Percentiles rank a stretch among this genome's conserved stretches.
Conservation (phyloP, 2,888 invertebrate genomes). For the Eretmocerus hayati region DNA sequence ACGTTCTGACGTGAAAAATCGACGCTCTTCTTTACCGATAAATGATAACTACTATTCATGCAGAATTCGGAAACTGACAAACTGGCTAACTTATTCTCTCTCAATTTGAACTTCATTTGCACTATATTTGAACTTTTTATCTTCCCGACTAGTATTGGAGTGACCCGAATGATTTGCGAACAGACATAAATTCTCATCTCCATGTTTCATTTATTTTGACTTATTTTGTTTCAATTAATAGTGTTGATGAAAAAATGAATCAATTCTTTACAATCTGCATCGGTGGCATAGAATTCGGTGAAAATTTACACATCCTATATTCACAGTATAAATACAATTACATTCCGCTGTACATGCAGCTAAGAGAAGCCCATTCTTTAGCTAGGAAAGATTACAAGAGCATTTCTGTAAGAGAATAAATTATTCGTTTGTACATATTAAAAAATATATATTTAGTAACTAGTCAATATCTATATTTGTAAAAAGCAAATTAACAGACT, state of each 20-base stretch:
- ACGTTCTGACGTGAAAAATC: too few species aligned
- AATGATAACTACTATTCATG: too few species aligned
- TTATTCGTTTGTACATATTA: conserved; percentile 23
- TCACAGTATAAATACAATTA: conserved; percentile 23
- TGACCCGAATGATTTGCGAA: too few species aligned
- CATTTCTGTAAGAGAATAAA: conserved; percentile 20
- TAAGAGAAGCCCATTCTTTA: background rate
- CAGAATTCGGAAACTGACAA: too few species aligned
- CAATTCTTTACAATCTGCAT: conserved; percentile 20
- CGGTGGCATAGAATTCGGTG: conserved; percentile 9
- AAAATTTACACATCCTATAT: conserved; percentile 18
- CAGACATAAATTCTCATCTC: too few species aligned
- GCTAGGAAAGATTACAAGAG: background rate
- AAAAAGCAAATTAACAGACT: conserved; percentile 14
- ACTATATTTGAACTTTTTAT: too few species aligned
- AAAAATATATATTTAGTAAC: conserved; percentile 22
- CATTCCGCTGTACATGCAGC: conserved; percentile 17
- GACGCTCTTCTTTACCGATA: too few species aligned
- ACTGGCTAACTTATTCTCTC: too few species aligned
- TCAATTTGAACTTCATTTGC: too few species aligned
- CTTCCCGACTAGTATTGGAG: too few species aligned
- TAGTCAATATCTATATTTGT: conserved; percentile 19
- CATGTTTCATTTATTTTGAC: background rate
- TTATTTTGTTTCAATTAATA: conserved; percentile 9
- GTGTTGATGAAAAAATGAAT: conserved; percentile 18